Evolutionary conservation across 2,797 vertebrate species (phyloP).

Genomic region (Scarus forsteni): DNA sequence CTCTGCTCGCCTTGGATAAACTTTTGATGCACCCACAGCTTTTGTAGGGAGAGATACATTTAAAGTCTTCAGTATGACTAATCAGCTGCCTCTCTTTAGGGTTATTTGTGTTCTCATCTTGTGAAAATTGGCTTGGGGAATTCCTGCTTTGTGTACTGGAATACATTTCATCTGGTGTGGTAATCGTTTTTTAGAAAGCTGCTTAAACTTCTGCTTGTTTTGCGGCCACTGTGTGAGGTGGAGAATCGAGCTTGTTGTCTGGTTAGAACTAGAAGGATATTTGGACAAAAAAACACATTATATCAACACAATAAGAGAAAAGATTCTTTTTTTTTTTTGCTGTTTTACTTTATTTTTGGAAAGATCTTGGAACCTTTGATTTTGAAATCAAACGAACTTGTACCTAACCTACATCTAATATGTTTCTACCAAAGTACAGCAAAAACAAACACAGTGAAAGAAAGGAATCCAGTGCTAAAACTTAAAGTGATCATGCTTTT

Average conservation of each 20-base stretch:
- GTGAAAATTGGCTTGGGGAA: constrained; percentile 49
- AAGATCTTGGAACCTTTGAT: too few relatives aligned
- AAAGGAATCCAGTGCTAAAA: too few relatives aligned
- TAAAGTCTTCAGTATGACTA: constrained; percentile 18
- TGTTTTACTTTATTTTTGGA: neutral
- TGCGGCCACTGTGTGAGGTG: constrained; percentile 28
- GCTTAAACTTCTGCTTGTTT: constrained; percentile 41
- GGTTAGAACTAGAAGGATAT: constrained; percentile 21
- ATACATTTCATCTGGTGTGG: constrained; percentile 35
- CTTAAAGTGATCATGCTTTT: too few relatives aligned
- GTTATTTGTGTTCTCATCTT: constrained; percentile 33
- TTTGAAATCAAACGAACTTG: too few relatives aligned
- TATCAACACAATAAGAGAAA: neutral
- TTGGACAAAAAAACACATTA: constrained; percentile 25
- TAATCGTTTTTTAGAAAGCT: constrained; percentile 59
- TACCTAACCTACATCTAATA: too few relatives aligned
- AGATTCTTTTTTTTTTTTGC: neutral
- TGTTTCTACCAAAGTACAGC: too few relatives aligned
- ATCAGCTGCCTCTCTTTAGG: constrained; percentile 23
- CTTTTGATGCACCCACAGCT: constrained; percentile 25
- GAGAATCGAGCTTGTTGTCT: constrained; percentile 36
- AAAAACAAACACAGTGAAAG: too few relatives aligned
- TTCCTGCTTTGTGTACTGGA: constrained; percentile 32
- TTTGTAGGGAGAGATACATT: constrained; percentile 26
- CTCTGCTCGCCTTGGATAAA: constrained; percentile 33